Base-by-base conservation (phyloP, 2,113 vertebrate species). In the Saiga tatarica region DNA sequence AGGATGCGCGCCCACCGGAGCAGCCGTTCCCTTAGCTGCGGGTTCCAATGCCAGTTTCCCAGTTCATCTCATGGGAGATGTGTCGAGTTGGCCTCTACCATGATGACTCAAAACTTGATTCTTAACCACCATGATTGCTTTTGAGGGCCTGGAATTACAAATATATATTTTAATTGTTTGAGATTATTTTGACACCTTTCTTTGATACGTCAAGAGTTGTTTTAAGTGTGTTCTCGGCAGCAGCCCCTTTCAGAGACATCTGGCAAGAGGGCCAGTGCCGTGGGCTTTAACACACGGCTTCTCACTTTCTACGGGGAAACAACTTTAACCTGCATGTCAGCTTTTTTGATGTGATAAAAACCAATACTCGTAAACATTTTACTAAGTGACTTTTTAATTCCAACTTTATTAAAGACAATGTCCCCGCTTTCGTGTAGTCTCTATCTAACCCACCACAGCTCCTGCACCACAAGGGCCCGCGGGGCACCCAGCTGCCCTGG, bases 311-410 rank as follows among this genome's bases (percentile, higher is more conserved):
- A 87, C 89, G 59, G 97, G 87, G 89, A 82, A 89, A 95, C 39
- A 26, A 81, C 98, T 89, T 97, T 87, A 94, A 98, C 97, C 95
- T 98, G 98, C 98, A 98, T 98, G 98, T 98, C 97, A 81, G 97
- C 98, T 90, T 98, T 98, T 99, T 99, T 98, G 98, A 99, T 98
- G 98, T 99, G 98, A 98, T 98, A 98, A 86, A 98, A 62, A 98
- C 52, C 55, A 67, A 62, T 25, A 97, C 92, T 98, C 96, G 26
- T n/a, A 55, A 93, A 76, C 95, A 89, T 99, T 99, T 99, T 98
- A 99, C 98, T 97, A 98, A 98, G 98, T 98, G 98, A 98, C 98
- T 99, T 99, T 99, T 98, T 98, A 98, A 98, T 98, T 98, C 98
- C 97, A 96, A 96, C 95, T 99, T 99, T 98, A 99, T 99, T 99